These are phyloP conservation scores for Girardinus metallicus DNA, from an alignment of 2,797 vertebrate genomes.

Conservation along the genomic window DNA sequence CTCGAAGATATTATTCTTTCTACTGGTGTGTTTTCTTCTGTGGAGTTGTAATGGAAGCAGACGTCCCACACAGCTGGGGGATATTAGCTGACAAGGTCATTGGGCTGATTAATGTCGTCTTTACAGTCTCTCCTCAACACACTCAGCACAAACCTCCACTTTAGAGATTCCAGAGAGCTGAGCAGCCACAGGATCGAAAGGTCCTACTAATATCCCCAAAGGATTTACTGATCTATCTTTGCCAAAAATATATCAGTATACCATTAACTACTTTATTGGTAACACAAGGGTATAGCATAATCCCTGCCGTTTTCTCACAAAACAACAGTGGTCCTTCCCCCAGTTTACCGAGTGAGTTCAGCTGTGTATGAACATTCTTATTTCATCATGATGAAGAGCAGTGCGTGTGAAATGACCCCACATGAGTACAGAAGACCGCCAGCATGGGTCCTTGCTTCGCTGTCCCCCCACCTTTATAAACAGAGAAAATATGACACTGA, in stretches of 20 bases:
- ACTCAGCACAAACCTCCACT: constrained; percentile 75
- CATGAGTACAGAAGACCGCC: background rate
- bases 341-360: constrained; percentile 2
- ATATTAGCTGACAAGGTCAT: constrained; percentile 76
- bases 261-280: constrained; percentile 41
- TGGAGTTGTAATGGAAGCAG: constrained; percentile 65
- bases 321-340: constrained; percentile 13
- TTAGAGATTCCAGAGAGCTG: constrained; percentile 48
- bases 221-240: constrained; percentile 49
- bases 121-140: constrained; percentile 59
- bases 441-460: background rate
- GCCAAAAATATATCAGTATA: constrained; percentile 29
- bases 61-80: constrained; percentile 68
- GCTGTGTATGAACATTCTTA: background rate
- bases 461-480: background rate
- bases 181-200: constrained; percentile 44
- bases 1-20: constrained; percentile 37
- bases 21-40: constrained; percentile 31
- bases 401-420: background rate
- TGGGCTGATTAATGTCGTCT: constrained; percentile 75
- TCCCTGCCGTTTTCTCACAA: background rate
- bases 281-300: constrained; percentile 31
- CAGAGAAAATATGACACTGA: constrained; percentile 1
- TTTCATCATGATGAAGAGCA: constrained; percentile 7
- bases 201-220: constrained; percentile 36